Percentiles rank a stretch among this genome's conserved stretches.
Evolutionary conservation across 1,140 invertebrate species (phyloP).

Genomic region (Micrasema longulum): DNA sequence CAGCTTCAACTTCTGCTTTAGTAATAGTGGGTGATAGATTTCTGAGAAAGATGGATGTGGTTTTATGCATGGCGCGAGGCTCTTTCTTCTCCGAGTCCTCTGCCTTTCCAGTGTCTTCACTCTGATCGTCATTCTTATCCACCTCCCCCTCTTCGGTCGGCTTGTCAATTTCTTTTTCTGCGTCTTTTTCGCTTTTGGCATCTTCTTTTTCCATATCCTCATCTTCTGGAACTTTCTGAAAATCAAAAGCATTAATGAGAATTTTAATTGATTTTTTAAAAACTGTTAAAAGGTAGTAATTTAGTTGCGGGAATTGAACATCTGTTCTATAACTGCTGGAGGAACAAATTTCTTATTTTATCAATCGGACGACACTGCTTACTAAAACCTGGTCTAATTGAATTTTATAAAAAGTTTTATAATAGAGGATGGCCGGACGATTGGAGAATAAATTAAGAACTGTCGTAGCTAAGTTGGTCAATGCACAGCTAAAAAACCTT

Average conservation of each 20-base stretch:
- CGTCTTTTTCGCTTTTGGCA: slow-evolving; percentile 53
- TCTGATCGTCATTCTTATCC: slow-evolving; percentile 54
- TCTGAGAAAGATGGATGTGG: slow-evolving; percentile 95
- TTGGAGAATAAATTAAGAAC: too few relatives aligned
- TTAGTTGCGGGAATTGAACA: too few relatives aligned
- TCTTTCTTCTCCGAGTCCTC: slow-evolving; percentile 72
- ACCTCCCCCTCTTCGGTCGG: slow-evolving; percentile 58
- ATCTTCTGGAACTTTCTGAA: slow-evolving; percentile 26
- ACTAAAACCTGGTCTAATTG: too few relatives aligned
- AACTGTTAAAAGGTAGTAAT: too few relatives aligned
- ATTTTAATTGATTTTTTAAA: too few relatives aligned
- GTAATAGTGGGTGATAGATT: slow-evolving; percentile 96
- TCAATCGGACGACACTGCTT: too few relatives aligned
- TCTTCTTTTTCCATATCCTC: slow-evolving; percentile 44
- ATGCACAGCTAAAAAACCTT: too few relatives aligned
- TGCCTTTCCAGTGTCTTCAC: slow-evolving; percentile 60
- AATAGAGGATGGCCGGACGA: too few relatives aligned
- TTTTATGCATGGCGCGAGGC: slow-evolving; percentile 86
- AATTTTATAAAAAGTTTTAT: too few relatives aligned
- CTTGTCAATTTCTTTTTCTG: slow-evolving; percentile 59
- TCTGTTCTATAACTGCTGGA: too few relatives aligned
- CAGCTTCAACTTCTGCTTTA: slow-evolving; percentile 96
- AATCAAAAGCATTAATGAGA: slow-evolving; percentile 6
- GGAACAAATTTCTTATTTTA: too few relatives aligned
- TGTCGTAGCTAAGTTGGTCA: too few relatives aligned